Percentiles rank a stretch among this genome's conserved stretches.
Evolutionary conservation across 2,888 invertebrate species (phyloP).

Genomic region (Enchytraeus crypticus): DNA sequence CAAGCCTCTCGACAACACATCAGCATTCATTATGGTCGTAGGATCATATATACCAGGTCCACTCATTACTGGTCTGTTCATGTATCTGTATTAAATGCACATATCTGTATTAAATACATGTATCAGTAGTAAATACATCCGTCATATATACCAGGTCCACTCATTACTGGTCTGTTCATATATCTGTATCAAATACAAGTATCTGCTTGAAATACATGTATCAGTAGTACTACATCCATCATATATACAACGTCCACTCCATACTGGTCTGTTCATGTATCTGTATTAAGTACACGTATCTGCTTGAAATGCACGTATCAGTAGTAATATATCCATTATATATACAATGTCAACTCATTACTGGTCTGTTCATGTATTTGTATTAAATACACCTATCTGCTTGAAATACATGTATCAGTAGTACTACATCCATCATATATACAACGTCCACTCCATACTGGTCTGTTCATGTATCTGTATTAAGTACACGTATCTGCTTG

Average conservation of each 20-base stretch:
- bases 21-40: constrained; percentile 93
- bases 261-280: constrained; percentile 68
- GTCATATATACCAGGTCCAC: constrained; percentile 90
- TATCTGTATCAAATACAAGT: constrained; percentile 36
- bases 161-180: constrained; percentile 78
- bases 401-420: too few species aligned
- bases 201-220: too few species aligned
- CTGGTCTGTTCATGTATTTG: constrained; percentile 62
- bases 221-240: too few species aligned
- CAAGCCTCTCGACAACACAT: constrained; percentile 80
- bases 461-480: constrained; percentile 57
- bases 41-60: constrained; percentile 93
- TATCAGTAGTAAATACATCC: too few species aligned
- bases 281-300: constrained; percentile 24
- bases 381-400: background rate
- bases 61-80: constrained; percentile 81
- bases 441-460: constrained; percentile 89
- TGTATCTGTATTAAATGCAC: constrained; percentile 38
- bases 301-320: too few species aligned
- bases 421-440: too few species aligned
- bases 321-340: too few species aligned
- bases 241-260: constrained; percentile 89
- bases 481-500: background rate
- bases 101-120: background rate
- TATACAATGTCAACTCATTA: constrained; percentile 88